Percentiles rank a stretch among this genome's conserved stretches.
Evolutionary conservation across 2,797 vertebrate genomes (phyloP).

Genomic region (Macropus fuliginosus): DNA sequence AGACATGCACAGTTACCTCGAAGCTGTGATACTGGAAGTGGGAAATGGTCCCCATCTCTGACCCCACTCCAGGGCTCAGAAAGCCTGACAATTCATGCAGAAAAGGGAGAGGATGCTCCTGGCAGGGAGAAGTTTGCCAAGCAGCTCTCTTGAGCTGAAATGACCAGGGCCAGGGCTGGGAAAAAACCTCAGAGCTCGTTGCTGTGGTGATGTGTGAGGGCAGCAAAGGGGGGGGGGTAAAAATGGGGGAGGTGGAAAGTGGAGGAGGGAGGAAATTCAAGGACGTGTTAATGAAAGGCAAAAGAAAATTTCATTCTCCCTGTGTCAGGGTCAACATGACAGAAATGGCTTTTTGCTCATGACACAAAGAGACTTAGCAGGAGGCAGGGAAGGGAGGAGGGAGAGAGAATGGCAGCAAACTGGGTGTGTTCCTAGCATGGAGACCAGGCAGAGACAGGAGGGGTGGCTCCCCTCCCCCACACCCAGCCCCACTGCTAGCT

Average conservation of each 20-base stretch:
- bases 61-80: slow-evolving; percentile 13
- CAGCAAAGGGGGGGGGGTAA: slow-evolving; percentile 8
- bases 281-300: slow-evolving; percentile 69
- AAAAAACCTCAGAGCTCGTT: slow-evolving; percentile 53
- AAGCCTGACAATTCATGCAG: neutral
- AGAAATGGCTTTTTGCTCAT: slow-evolving; percentile 37
- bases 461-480: neutral
- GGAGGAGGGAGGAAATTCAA: slow-evolving; percentile 41
- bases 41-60: neutral
- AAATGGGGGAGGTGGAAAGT: slow-evolving; percentile 50
- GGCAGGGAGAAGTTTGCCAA: slow-evolving; percentile 37
- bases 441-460: slow-evolving; percentile 45
- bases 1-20: neutral
- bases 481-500: neutral
- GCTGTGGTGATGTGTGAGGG: slow-evolving; percentile 68
- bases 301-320: slow-evolving; percentile 52
- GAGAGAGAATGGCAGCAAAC: slow-evolving; percentile 57
- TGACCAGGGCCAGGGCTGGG: slow-evolving; percentile 48
- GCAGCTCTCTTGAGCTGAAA: slow-evolving; percentile 41
- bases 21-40: neutral
- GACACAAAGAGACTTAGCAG: slow-evolving; percentile 53
- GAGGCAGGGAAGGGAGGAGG: slow-evolving; percentile 20
- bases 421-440: slow-evolving; percentile 33
- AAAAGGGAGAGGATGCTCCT: neutral
- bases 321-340: slow-evolving; percentile 47